Evolutionary conservation across 2,888 invertebrate genomes (phyloP).

Genomic region (Linnaemya vulpina): DNA sequence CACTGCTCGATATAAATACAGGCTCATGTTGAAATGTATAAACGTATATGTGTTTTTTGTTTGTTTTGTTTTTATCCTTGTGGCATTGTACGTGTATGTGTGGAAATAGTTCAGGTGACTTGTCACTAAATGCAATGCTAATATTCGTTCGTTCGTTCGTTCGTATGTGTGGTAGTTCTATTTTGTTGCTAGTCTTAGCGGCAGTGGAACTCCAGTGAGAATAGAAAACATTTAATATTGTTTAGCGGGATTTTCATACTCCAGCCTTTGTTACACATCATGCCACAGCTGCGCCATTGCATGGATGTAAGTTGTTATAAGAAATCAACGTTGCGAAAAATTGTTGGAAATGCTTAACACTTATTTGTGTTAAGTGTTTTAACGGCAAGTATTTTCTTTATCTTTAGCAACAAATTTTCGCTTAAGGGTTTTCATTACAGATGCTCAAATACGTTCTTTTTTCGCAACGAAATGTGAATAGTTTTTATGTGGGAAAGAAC

Average conservation of each 20-base stretch:
- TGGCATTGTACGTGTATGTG: conserved; percentile 7
- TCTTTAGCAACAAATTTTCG: not conserved
- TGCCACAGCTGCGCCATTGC: conserved; percentile 36
- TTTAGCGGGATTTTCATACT: conserved; percentile 44
- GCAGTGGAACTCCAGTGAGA: not conserved
- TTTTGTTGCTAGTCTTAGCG: not conserved
- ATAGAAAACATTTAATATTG: conserved; percentile 14
- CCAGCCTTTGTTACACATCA: conserved; percentile 43
- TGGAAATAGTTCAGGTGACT: conserved; percentile 47
- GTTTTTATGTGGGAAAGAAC: not conserved
- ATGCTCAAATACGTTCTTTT: not conserved
- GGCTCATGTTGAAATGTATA: not conserved
- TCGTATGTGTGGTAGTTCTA: conserved; percentile 1
- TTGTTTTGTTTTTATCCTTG: conserved; percentile 2
- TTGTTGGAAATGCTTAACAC: conserved; percentile 68
- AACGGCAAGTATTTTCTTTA: conserved; percentile 49
- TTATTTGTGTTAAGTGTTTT: conserved; percentile 67
- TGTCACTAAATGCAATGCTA: conserved; percentile 50
- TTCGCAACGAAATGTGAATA: not conserved
- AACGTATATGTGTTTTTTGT: conserved; percentile 33
- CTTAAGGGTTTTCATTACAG: conserved; percentile 12
- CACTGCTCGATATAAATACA: not conserved
- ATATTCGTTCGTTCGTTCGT: no score
- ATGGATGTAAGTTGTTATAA: conserved; percentile 47
- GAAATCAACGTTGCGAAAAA: conserved; percentile 65